Evolutionary conservation across 1,140 invertebrate genomes (phyloP), one percentile per base, ranked within the genome.

Genomic region (Bombus soroeensis): DNA sequence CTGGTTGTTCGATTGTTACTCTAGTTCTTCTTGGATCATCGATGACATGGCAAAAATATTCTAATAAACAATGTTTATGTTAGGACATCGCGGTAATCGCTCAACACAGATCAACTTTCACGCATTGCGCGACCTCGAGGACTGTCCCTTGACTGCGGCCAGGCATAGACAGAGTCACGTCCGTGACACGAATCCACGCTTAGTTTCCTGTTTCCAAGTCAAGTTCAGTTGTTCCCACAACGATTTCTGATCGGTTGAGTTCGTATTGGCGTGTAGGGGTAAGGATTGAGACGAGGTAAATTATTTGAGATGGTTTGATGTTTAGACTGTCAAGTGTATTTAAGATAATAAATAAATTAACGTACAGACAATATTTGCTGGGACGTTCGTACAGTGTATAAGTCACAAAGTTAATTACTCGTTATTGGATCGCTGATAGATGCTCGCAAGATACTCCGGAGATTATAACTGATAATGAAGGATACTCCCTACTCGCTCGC

Each of bases 131-230:
- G 34, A 25, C 53, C 41, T 84, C 85, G 79, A 89, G 89, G 75
- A 70, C 43, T 43, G 68, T 39, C 73, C 59, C 64, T 80, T 79
- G 77, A 68, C 53, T 77, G 53, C n/a, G 78, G 25, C 32, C 70
- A 79, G 41, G 28, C 32, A 43, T 47, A 32, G 71, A 9, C 72
- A 47, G 79, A 47, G 43, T 43, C 62, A 59, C 76, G 83, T 81
- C 80, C 83, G 32, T 88, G 86, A 88, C 80, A 90, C 80, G 64
- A 88, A 88, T 88, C 62, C 64, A 37, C 28, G 41, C 34, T 78
- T 28, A 75, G 73, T 90, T 90, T 90, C 77, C 83, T 86, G 81
- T 89, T 90, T 77, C 79, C 53, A 72, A 86, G 80, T 88, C 88
- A 90, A 90, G 80, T 90, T 84, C 77, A 86, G 59, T 73, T 74